Conservation (phyloP, 2,797 vertebrate species). For the Trachops cirrhosus region DNA sequence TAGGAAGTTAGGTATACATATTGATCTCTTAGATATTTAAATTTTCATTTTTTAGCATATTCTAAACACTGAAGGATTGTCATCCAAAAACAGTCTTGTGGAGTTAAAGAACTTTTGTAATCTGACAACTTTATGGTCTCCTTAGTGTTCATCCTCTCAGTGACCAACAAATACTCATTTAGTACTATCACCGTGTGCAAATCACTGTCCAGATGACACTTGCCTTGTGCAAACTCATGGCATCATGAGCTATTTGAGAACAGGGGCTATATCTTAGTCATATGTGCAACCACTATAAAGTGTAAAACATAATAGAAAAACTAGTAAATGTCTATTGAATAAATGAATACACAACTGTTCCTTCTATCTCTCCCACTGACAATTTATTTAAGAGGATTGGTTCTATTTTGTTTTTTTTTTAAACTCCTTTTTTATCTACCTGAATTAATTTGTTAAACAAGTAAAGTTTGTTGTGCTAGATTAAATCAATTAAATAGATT, state of each 20-base stretch:
- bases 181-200: background rate
- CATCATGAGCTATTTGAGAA: background rate
- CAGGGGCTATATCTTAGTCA: background rate
- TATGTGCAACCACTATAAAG: background rate
- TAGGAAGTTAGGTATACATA: background rate
- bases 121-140: background rate
- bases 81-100: background rate
- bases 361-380: background rate
- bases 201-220: background rate
- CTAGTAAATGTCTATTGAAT: background rate
- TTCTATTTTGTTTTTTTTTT: background rate
- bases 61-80: background rate
- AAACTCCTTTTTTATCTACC: background rate
- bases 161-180: background rate
- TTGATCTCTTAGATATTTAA: background rate
- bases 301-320: background rate
- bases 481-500: background rate
- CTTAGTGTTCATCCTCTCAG: background rate
- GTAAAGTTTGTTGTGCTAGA: background rate
- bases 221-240: background rate
- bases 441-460: background rate
- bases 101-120: background rate
- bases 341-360: background rate
- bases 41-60: constrained; percentile 14
- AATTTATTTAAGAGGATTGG: background rate